These are phyloP conservation scores for Andrena dorsata DNA, from an alignment of 2,888 invertebrate species.

Conservation along the genomic window DNA sequence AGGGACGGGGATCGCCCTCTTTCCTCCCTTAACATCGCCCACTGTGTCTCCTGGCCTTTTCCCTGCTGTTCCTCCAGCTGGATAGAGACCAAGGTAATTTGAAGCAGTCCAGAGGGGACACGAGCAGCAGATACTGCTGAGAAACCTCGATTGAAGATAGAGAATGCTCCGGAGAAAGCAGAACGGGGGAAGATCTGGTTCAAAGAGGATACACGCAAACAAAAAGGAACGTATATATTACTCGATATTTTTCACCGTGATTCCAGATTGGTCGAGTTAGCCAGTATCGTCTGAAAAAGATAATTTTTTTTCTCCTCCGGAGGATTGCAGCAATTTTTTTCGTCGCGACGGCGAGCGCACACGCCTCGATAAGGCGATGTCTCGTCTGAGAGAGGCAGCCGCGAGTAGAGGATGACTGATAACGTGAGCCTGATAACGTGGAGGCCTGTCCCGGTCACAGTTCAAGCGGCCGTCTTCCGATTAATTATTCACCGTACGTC, in stretches of 20 bases:
- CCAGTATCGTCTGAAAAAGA: constrained; percentile 39
- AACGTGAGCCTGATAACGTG: constrained; percentile 34
- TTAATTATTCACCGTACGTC: constrained; percentile 85
- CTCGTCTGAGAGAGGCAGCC: constrained; percentile 21
- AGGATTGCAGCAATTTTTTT: constrained; percentile 44
- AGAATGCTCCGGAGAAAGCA: background rate
- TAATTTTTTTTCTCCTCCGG: constrained; percentile 19
- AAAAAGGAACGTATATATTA: background rate
- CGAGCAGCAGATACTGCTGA: background rate
- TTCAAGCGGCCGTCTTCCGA: constrained; percentile 77
- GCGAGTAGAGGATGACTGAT: constrained; percentile 24
- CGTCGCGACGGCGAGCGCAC: constrained; percentile 5
- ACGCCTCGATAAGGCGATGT: constrained; percentile 46
- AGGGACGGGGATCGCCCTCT: constrained; percentile 48
- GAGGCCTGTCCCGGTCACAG: constrained; percentile 65
- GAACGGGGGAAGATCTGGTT: background rate
- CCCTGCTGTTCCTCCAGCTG: constrained; percentile 31
- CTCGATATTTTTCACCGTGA: background rate
- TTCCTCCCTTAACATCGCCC: constrained; percentile 49
- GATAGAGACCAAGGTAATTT: constrained; percentile 41
- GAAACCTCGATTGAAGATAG: background rate
- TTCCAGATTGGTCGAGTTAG: constrained; percentile 12
- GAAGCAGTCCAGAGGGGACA: background rate
- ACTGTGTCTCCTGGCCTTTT: constrained; percentile 32
- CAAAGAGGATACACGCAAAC: background rate